phyloP scores from a whole-genome alignment of 2,797 vertebrate species.

The Steatocranus sp. region DNA sequence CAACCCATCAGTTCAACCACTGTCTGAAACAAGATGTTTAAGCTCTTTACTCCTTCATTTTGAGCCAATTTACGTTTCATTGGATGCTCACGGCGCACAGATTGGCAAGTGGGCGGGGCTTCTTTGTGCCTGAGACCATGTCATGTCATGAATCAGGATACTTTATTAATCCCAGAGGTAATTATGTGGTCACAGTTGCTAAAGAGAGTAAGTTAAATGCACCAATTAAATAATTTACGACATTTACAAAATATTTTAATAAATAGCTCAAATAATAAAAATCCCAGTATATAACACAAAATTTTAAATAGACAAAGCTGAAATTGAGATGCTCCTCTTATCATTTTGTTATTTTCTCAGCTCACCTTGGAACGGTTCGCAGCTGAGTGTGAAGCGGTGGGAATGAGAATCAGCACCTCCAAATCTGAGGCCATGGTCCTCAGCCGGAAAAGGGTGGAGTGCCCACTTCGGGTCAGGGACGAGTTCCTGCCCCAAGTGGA shows the following conservation, averaged over 20 bases:
- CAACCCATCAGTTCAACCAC: not conserved
- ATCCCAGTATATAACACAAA: not conserved
- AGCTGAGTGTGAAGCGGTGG: fast-evolving
- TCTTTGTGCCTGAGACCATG: not conserved
- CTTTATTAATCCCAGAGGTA: not conserved
- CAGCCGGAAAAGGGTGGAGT: not conserved
- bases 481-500: not conserved
- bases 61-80: not conserved
- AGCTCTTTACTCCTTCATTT: not conserved
- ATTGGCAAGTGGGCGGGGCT: not conserved
- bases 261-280: not conserved
- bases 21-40: not conserved
- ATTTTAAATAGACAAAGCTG: not conserved
- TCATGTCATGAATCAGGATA: not conserved
- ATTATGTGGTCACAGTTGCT: not conserved
- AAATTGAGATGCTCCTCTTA: not conserved
- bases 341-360: not conserved
- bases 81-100: not conserved
- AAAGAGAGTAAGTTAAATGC: not conserved
- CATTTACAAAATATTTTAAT: not conserved
- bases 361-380: not conserved
- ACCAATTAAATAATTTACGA: not conserved
- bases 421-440: not conserved
- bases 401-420: not conserved
- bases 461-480: not conserved